phyloP scores from a whole-genome alignment of 37 sponge, comb jelly and placozoan species.

The Mnemiopsis leidyi region DNA sequence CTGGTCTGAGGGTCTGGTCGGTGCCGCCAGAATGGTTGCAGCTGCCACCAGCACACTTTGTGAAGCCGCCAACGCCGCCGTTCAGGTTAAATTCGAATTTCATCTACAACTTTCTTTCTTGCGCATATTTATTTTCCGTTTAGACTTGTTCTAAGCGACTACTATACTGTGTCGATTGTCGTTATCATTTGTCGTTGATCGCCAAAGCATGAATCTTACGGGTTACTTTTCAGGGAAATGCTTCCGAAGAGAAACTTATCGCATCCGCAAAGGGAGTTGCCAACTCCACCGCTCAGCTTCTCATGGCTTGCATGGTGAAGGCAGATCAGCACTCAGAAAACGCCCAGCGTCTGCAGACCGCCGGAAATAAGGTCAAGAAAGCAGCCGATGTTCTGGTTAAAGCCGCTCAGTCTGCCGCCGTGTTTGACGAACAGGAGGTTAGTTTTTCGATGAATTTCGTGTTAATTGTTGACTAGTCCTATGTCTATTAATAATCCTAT shows the following conservation, averaged over 20 bases:
- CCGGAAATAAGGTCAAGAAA: conserved; percentile 88
- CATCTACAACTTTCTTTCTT: too few relatives aligned
- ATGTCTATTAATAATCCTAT: too few relatives aligned
- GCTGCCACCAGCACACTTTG: conserved; percentile 84
- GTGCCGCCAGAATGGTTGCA: conserved; percentile 94
- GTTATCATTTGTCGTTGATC: too few relatives aligned
- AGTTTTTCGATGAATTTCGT: background rate
- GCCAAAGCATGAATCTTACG: too few relatives aligned
- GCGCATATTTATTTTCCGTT: too few relatives aligned
- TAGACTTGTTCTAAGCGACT: too few relatives aligned
- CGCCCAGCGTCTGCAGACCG: conserved; percentile 83
- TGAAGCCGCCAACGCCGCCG: conserved; percentile 89
- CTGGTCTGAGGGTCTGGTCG: conserved; percentile 96
- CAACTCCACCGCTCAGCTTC: conserved; percentile 88
- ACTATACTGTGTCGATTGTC: too few relatives aligned
- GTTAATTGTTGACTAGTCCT: background rate
- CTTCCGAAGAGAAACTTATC: conserved; percentile 83
- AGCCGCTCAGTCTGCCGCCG: conserved; percentile 80
- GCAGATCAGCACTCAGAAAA: conserved; percentile 84
- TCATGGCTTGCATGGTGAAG: conserved; percentile 92
- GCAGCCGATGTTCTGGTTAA: conserved; percentile 87
- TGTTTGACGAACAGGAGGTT: conserved; percentile 61
- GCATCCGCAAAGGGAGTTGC: conserved; percentile 91
- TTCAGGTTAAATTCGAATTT: conserved; percentile 66
- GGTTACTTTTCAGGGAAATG: conserved; percentile 78